phyloP scores from a whole-genome alignment of 2,888 invertebrate genomes.

The Leuctra nigra region DNA sequence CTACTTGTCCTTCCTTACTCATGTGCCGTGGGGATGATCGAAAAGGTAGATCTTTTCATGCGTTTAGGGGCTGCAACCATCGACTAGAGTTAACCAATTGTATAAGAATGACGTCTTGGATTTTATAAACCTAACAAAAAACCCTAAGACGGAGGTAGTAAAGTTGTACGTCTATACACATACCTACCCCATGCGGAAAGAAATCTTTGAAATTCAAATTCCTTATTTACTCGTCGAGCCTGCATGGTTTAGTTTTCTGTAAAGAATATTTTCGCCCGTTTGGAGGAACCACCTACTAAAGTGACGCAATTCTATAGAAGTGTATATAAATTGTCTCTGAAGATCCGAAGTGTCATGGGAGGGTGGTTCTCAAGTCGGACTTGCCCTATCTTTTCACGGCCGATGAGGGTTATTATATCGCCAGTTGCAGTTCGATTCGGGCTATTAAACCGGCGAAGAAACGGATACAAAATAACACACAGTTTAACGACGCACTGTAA shows the following conservation, averaged over 20 bases:
- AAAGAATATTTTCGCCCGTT: slow-evolving; percentile 6
- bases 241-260: slow-evolving; percentile 4
- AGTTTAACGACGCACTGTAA: too few relatives aligned
- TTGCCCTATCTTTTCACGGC: too few relatives aligned
- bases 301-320: slow-evolving; percentile 3
- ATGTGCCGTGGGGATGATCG: too few relatives aligned
- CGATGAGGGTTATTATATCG: too few relatives aligned
- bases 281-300: slow-evolving; percentile 5
- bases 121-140: slow-evolving; percentile 15
- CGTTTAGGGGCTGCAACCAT: slow-evolving; percentile 12
- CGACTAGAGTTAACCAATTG: slow-evolving; percentile 17
- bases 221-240: slow-evolving; percentile 7
- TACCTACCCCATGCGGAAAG: too few relatives aligned
- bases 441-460: too few relatives aligned
- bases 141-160: slow-evolving; percentile 3
- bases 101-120: slow-evolving; percentile 8
- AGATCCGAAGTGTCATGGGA: too few relatives aligned
- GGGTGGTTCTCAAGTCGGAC: too few relatives aligned
- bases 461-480: too few relatives aligned
- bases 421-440: too few relatives aligned
- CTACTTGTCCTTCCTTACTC: slow-evolving; percentile 16
- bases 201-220: slow-evolving; percentile 15
- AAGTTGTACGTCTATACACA: neutral
- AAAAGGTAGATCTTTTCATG: slow-evolving; percentile 10
- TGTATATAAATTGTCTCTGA: neutral